These are phyloP conservation scores for Lymantria monacha DNA, from an alignment of 2,888 invertebrate species.

Conservation along the genomic window DNA sequence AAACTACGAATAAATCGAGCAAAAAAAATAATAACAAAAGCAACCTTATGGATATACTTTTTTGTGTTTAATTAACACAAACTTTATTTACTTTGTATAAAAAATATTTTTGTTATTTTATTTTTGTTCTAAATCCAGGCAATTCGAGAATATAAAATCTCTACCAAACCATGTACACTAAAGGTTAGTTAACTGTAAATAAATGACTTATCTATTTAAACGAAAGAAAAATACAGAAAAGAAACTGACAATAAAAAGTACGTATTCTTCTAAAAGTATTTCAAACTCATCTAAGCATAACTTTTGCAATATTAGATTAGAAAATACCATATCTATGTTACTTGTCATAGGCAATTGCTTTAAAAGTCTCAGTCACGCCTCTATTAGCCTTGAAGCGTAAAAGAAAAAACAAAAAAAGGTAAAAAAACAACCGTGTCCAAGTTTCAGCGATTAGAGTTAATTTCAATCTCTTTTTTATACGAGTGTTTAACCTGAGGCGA, in stretches of 20 bases:
- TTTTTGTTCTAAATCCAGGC: too few species aligned
- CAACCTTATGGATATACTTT: background rate
- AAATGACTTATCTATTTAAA: too few species aligned
- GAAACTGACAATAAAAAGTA: too few species aligned
- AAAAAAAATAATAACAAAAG: constrained; percentile 35
- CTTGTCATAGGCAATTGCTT: background rate
- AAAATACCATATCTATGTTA: background rate
- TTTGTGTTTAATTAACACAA: background rate
- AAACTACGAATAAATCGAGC: constrained; percentile 15
- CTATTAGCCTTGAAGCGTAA: background rate
- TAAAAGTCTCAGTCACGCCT: background rate
- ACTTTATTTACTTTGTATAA: background rate
- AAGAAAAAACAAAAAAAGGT: constrained; percentile 25
- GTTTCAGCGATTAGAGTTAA: constrained; percentile 32
- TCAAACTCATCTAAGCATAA: too few species aligned
- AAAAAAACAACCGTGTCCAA: constrained; percentile 17
- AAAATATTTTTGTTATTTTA: background rate
- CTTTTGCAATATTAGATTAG: background rate
- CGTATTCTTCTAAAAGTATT: too few species aligned
- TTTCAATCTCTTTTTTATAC: constrained; percentile 50
- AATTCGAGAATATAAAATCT: too few species aligned
- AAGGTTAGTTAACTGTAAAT: too few species aligned
- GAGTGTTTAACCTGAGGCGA: constrained; percentile 48
- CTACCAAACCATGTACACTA: too few species aligned
- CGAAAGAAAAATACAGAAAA: too few species aligned